Evolutionary conservation across 2,888 invertebrate genomes (phyloP).

Genomic region (Pardosa pseudoannulata): DNA sequence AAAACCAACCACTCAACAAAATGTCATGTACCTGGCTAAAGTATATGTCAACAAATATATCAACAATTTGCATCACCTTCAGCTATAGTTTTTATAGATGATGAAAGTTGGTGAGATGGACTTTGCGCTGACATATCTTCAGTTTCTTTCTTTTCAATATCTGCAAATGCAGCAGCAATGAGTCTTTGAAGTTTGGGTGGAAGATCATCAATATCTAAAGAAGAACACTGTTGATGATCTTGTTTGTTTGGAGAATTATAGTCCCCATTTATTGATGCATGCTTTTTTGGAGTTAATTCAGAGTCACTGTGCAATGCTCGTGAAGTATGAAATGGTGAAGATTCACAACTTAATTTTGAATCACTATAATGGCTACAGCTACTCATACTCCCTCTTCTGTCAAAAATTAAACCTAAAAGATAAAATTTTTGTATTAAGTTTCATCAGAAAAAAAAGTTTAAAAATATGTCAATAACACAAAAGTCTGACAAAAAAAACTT

Average conservation of each 20-base stretch:
- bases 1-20: too few relatives aligned
- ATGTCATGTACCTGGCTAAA: too few relatives aligned
- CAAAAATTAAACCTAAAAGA: slow-evolving; percentile 25
- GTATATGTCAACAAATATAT: too few relatives aligned
- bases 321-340: slow-evolving; percentile 38
- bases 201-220: slow-evolving; percentile 61
- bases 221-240: slow-evolving; percentile 36
- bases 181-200: slow-evolving; percentile 61
- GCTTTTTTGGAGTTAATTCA: slow-evolving; percentile 52
- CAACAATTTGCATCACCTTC: slow-evolving; percentile 50
- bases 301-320: slow-evolving; percentile 57
- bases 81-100: background rate
- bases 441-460: too few relatives aligned
- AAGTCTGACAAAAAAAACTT: too few relatives aligned
- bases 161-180: slow-evolving; percentile 58
- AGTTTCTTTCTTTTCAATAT: slow-evolving; percentile 40
- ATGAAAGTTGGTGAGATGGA: slow-evolving; percentile 19
- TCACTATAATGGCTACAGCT: slow-evolving; percentile 65
- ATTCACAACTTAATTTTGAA: slow-evolving; percentile 46
- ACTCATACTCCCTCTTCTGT: slow-evolving; percentile 47
- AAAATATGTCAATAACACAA: too few relatives aligned
- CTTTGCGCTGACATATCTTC: slow-evolving; percentile 29
- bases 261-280: background rate
- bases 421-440: background rate
- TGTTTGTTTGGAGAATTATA: background rate